Evolutionary conservation across 2,888 invertebrate genomes (phyloP), one percentile per base, ranked within the genome.

Genomic region (Glaucopsyche alexis): DNA sequence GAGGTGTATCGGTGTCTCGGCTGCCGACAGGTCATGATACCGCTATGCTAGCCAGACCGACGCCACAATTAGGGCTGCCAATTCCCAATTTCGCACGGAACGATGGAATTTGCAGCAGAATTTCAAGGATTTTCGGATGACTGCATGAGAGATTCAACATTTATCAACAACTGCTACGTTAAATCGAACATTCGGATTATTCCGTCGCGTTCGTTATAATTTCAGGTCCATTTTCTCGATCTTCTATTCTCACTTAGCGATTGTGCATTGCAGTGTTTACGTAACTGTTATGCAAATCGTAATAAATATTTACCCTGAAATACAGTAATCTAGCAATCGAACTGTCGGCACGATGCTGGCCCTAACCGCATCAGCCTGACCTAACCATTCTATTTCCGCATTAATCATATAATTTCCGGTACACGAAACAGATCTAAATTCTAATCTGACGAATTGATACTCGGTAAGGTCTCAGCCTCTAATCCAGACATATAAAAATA

Each of bases 11-110:
- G 66, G 65, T 38, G 16, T 29, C 50, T 40, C 47, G 65, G 19
- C 72, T 75, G 70, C 75, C 75, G 85, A 83, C 71, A 83, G 89
- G 88, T 88, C 89, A 87, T 79, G 82, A 84, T 87, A 88, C 89
- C 89, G 88, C 88, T 88, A 88, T 87, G 81, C 82, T 81, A 89
- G 89, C 85, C 89, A 80, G 78, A 77, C 74, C 83, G 88, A 86
- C 87, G 88, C 87, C 87, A 81, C 78, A 79, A 66, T 47, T 19
- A 16, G 16, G 45, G 19, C 47, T 45, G 69, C 7, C 47, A 69
- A 60, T 13, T 60, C 29, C 60, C 29, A 60, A 60, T 60, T 47
- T 60, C 76, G 67, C 13, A 52, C 69, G 8, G 45, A 42, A 45
- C 70, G 49, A 72, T 42, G 9, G 52, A 65, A 66, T 71, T 71